phyloP scores from a whole-genome alignment of 2,113 vertebrate genomes.

The Engraulis encrasicolus region DNA sequence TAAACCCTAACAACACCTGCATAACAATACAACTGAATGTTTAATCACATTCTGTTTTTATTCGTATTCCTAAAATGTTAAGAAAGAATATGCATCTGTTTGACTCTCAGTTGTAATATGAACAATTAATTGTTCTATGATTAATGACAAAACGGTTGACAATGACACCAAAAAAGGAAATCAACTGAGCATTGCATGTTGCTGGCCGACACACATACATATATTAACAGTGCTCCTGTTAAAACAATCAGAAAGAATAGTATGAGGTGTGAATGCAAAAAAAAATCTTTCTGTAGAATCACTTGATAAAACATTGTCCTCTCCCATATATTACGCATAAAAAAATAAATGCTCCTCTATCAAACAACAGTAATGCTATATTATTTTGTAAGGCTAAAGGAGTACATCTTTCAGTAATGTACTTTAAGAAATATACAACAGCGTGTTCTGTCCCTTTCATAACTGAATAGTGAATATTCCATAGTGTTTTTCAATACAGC shows the following conservation, averaged over 20 bases:
- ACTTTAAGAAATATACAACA: constrained; percentile 76
- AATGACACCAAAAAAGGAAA: neutral
- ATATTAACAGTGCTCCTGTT: constrained; percentile 10
- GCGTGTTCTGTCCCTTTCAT: constrained; percentile 66
- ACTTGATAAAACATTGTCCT: constrained; percentile 73
- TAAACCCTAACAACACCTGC: neutral
- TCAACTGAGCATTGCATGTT: neutral
- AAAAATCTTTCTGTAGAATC: constrained; percentile 75
- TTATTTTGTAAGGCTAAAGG: constrained; percentile 74
- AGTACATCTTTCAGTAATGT: constrained; percentile 71
- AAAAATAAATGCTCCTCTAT: constrained; percentile 82
- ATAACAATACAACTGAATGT: neutral
- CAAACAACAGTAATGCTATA: constrained; percentile 77
- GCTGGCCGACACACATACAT: neutral
- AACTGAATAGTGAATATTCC: constrained; percentile 50
- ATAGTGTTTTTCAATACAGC: constrained; percentile 26
- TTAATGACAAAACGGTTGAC: neutral
- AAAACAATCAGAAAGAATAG: constrained; percentile 57
- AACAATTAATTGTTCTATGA: neutral
- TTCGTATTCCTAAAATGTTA: neutral
- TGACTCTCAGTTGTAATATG: neutral
- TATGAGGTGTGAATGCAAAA: constrained; percentile 67
- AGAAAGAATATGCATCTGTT: neutral
- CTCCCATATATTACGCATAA: constrained; percentile 81
- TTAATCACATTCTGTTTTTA: neutral